Percentiles rank a stretch among this genome's conserved stretches.
phyloP scores from a whole-genome alignment of 2,888 invertebrate genomes.

The Noctua pronuba region DNA sequence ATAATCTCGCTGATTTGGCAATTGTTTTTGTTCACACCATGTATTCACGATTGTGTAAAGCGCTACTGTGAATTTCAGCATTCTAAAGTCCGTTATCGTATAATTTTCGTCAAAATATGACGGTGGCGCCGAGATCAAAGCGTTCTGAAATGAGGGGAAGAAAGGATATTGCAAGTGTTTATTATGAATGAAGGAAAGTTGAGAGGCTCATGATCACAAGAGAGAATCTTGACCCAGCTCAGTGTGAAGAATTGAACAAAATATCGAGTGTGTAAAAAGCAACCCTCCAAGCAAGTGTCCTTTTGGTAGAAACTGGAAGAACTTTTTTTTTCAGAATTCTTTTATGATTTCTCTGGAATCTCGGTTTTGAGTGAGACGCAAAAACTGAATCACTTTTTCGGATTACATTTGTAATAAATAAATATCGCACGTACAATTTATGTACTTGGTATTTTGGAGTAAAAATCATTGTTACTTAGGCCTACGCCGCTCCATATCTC shows the following conservation, averaged over 20 bases:
- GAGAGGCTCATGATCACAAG: conserved; percentile 59
- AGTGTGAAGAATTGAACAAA: conserved; percentile 51
- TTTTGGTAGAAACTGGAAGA: conserved; percentile 11
- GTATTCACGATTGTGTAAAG: conserved; percentile 16
- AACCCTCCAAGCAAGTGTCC: conserved; percentile 50
- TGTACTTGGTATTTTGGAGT: neutral
- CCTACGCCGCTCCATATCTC: neutral
- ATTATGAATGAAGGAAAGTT: conserved; percentile 56
- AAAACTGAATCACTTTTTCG: neutral
- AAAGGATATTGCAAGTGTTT: conserved; percentile 60
- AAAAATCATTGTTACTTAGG: neutral
- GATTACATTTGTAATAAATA: neutral
- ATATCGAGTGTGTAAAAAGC: conserved; percentile 55
- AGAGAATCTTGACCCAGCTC: conserved; percentile 57
- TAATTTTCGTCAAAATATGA: conserved; percentile 39
- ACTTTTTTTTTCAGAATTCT: neutral
- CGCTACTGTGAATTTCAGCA: conserved; percentile 13
- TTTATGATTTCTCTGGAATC: neutral
- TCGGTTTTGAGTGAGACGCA: neutral
- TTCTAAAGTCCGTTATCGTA: conserved; percentile 1
- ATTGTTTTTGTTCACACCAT: conserved; percentile 23
- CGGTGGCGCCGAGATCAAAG: conserved; percentile 45
- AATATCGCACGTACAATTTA: neutral
- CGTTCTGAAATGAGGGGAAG: conserved; percentile 28
- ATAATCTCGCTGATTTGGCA: conserved; percentile 35